These are phyloP conservation scores for Cantharis lateralis DNA, from an alignment of 2,888 invertebrate species.

Conservation along the genomic window DNA sequence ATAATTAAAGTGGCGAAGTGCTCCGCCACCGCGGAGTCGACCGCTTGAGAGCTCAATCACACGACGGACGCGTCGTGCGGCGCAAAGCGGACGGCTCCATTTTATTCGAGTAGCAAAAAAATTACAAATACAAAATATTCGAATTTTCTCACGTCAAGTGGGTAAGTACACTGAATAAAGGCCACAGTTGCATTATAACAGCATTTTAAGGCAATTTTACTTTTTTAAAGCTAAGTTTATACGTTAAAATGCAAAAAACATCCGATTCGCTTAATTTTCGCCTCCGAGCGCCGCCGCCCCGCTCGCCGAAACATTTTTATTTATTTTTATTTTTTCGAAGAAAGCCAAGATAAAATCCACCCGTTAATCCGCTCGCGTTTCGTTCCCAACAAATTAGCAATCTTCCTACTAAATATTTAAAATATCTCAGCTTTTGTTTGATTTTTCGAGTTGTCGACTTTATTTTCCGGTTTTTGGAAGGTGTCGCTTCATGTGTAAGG, in stretches of 20 bases:
- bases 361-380: neutral
- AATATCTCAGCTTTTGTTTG: conserved; percentile 4
- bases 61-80: neutral
- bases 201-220: neutral
- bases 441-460: conserved; percentile 17
- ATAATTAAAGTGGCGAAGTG: conserved; percentile 21
- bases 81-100: neutral
- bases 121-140: conserved; percentile 35
- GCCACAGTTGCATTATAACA: conserved; percentile 27
- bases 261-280: neutral
- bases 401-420: neutral
- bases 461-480: conserved; percentile 84
- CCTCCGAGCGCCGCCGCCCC: neutral
- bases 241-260: conserved; percentile 4
- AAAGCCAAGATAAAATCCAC: neutral
- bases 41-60: neutral
- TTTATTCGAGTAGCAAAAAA: conserved; percentile 18
- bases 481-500: conserved; percentile 95
- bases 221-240: neutral
- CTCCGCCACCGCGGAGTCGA: neutral
- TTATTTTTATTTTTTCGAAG: neutral
- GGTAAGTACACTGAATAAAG: conserved; percentile 33
- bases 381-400: neutral
- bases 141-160: conserved; percentile 32
- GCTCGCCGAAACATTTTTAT: neutral